Conservation (phyloP, 2,888 invertebrate species). For the Branchipolynoe longqiensis region DNA sequence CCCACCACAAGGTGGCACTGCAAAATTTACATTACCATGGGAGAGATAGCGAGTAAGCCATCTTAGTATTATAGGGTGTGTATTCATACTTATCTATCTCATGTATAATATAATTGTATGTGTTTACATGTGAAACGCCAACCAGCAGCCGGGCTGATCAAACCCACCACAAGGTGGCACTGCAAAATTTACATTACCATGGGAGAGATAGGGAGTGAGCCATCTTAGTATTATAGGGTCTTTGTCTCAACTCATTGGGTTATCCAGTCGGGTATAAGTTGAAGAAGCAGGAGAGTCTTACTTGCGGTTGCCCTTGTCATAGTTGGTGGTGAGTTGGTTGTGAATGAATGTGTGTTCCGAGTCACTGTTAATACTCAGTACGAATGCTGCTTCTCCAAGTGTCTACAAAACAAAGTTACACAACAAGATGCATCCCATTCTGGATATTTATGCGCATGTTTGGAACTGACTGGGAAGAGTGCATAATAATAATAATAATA, state of each 20-base stretch:
- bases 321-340: constrained; percentile 86
- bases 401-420: background rate
- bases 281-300: background rate
- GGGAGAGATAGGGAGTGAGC: background rate
- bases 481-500: background rate
- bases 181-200: no score
- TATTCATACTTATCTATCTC: no score
- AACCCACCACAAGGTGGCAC: no score
- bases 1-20: no score
- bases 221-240: background rate
- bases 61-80: no score
- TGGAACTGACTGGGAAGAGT: background rate
- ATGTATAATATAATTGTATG: no score
- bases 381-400: constrained; percentile 59
- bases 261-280: background rate
- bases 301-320: constrained; percentile 88
- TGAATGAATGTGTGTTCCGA: constrained; percentile 94
- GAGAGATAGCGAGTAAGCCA: no score
- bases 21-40: no score
- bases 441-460: background rate
- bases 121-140: no score
- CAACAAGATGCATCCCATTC: background rate
- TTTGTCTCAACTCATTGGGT: background rate
- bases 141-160: no score
- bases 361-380: constrained; percentile 85